Evolutionary conservation across 2,113 vertebrate species (phyloP), one percentile per base, ranked within the genome.

Genomic region (Chelonoidis abingdonii): DNA sequence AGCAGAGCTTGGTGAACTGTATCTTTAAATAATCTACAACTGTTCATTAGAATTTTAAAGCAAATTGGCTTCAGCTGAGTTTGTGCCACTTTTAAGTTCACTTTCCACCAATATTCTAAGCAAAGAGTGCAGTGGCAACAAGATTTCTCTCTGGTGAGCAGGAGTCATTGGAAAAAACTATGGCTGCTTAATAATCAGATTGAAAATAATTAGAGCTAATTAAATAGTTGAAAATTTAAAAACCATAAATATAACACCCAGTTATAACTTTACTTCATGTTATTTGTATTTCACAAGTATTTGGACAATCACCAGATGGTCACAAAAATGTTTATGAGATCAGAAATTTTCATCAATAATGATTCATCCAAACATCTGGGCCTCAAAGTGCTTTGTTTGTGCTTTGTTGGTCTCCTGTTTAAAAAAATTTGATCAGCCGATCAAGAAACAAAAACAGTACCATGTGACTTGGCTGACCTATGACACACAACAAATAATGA

Each of bases 401-500:
- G 78, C 1, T 65, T 89, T 85, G 81, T 57, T 5, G 29, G 52
- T 59, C 93, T 90, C 76, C 84, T 21, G 59, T 85, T 50, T 44
- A 38, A 75, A 38, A 95, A 90, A 83, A 91, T 93, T 80, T 72
- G 10, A n/a, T 54, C 76, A 65, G 47, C 78, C 3, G 29, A 53
- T 50, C 38, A 88, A 65, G n/a, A 83, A 41, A 41, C 21, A 25
- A 21, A 41, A 24, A 72, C 35, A 72, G 24, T 75, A 75, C 21
- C 72, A 75, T 41, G 38, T 21, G 38, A 41, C 94, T 93, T 87
- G 94, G 92, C 93, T 97, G 94, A 94, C 94, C 93, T 92, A 88
- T 94, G 95, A 95, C 16, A 95, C 3, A 87, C 95, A 54, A 93
- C 92, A 89, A n/a, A 90, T 1, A 56, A 75, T 75, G 10, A 53